Conservation (phyloP, 1,140 invertebrate species). For the Dinothrombium tinctorium region DNA sequence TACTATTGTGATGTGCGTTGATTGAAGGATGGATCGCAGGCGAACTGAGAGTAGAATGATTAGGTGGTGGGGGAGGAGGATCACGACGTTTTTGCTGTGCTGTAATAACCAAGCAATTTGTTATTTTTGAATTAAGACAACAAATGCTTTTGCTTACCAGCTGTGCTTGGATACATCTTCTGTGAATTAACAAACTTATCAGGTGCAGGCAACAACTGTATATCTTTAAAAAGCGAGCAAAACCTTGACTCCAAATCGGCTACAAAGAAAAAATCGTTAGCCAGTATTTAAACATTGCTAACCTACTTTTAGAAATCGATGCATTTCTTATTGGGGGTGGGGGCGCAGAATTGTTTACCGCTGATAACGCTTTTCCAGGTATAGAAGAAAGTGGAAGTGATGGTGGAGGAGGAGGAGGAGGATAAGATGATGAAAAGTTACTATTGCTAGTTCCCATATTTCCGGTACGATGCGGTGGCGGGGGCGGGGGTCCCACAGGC, state of each 20-base stretch:
- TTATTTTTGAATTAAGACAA: neutral
- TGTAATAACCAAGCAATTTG: neutral
- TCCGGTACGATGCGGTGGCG: conserved; percentile 5
- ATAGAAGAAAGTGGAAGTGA: neutral
- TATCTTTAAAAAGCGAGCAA: neutral
- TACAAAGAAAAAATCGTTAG: neutral
- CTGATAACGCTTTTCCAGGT: neutral
- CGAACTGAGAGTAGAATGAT: too few relatives aligned
- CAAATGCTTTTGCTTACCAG: neutral
- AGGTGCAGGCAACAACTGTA: conserved; percentile 4
- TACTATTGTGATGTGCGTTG: neutral
- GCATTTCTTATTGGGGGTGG: conserved; percentile 2
- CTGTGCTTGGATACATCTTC: conserved; percentile 2
- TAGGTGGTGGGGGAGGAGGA: too few relatives aligned
- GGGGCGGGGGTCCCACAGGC: conserved; percentile 4
- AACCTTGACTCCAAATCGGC: conserved; percentile 1
- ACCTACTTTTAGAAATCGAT: conserved; percentile 3
- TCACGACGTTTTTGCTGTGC: too few relatives aligned
- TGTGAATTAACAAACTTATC: neutral
- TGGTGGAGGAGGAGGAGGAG: neutral
- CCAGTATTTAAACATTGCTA: neutral
- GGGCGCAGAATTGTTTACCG: neutral
- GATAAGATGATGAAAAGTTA: neutral
- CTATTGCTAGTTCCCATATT: neutral
- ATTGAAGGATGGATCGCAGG: too few relatives aligned